These are phyloP conservation scores for Notothenia rossii DNA, from an alignment of 2,113 vertebrate genomes.

Conservation along the genomic window DNA sequence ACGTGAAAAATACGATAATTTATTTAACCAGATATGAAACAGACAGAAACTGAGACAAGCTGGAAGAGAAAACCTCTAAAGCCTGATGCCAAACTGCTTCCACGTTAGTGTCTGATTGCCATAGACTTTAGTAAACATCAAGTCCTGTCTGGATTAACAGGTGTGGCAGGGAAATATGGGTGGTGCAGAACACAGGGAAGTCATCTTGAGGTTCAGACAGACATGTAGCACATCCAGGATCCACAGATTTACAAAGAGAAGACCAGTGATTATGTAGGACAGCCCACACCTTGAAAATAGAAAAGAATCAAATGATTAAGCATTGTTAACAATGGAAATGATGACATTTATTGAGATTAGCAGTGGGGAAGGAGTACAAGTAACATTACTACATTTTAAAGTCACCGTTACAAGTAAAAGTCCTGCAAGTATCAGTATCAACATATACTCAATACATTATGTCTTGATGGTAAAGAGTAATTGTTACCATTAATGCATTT, in stretches of 20 bases:
- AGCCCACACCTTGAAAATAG: background rate
- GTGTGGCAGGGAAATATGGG: background rate
- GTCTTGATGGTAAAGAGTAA: too few species aligned
- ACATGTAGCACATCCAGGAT: slow-evolving; percentile 5
- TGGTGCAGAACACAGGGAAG: background rate
- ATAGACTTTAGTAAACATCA: background rate
- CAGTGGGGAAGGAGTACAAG: too few species aligned
- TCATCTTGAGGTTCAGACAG: background rate
- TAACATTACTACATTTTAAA: too few species aligned
- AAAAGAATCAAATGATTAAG: background rate
- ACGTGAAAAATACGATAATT: slow-evolving; percentile 37
- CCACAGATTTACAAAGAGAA: slow-evolving; percentile 6
- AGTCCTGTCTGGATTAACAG: background rate
- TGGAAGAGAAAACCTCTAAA: background rate
- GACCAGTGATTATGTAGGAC: background rate
- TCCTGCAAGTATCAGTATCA: too few species aligned
- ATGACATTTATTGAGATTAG: background rate
- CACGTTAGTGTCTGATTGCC: background rate
- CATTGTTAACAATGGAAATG: background rate
- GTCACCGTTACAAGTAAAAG: too few species aligned
- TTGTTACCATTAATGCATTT: too few species aligned
- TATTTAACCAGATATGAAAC: slow-evolving; percentile 48
- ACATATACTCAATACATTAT: too few species aligned
- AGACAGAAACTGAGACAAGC: background rate
- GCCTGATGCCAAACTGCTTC: background rate